phyloP scores from a whole-genome alignment of 2,888 invertebrate species.

The Anticlea derivata region DNA sequence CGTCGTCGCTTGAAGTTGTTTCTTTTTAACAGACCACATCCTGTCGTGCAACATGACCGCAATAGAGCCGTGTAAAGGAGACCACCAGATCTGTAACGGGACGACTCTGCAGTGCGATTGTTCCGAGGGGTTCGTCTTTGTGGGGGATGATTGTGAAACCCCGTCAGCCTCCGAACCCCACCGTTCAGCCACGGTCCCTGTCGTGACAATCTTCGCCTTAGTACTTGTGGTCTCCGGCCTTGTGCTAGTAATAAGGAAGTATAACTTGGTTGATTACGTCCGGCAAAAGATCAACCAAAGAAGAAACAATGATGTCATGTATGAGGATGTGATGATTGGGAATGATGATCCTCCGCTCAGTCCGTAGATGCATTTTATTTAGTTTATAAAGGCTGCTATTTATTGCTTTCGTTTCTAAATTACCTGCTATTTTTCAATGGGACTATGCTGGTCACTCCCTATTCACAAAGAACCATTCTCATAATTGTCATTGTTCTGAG shows the following conservation, averaged over 20 bases:
- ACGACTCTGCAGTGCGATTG: conserved; percentile 59
- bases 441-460: conserved; percentile 25
- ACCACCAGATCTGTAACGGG: conserved; percentile 61
- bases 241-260: conserved; percentile 71
- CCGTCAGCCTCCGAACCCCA: conserved; percentile 37
- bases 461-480: conserved; percentile 14
- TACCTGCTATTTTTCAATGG: not conserved
- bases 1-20: conserved; percentile 41
- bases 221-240: conserved; percentile 67
- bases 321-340: conserved; percentile 83
- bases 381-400: conserved; percentile 40
- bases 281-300: conserved; percentile 67
- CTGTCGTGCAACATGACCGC: conserved; percentile 69
- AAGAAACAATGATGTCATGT: conserved; percentile 73
- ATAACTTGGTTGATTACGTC: conserved; percentile 70
- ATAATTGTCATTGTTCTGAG: not conserved
- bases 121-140: conserved; percentile 49
- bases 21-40: conserved; percentile 79
- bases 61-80: conserved; percentile 54
- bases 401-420: conserved; percentile 33
- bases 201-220: conserved; percentile 67
- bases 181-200: conserved; percentile 58
- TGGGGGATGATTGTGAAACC: conserved; percentile 56
- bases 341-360: conserved; percentile 79
- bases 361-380: conserved; percentile 53